phyloP scores from a whole-genome alignment of 2,797 vertebrate species.

The Ctenopoma multispine region DNA sequence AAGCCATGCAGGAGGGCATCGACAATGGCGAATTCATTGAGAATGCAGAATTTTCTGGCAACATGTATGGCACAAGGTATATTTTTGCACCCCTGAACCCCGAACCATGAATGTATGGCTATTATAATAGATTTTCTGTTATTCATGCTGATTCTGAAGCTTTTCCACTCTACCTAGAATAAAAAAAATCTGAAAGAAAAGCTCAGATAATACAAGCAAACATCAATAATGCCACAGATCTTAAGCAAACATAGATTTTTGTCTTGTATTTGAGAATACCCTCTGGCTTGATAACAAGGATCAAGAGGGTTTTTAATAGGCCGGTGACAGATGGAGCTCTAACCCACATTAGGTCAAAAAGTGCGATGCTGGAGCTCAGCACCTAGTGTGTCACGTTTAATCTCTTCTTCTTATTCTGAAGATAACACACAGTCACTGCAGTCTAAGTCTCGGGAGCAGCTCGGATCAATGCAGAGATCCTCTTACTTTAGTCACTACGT shows the following conservation, averaged over 20 bases:
- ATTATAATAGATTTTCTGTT: too few species aligned
- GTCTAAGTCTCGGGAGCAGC: constrained; percentile 45
- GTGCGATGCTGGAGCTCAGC: constrained; percentile 63
- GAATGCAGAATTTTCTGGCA: constrained; percentile 94
- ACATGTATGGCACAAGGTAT: constrained; percentile 97
- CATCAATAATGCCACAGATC: background rate
- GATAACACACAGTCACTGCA: constrained; percentile 38
- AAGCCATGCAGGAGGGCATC: constrained; percentile 91
- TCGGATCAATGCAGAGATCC: constrained; percentile 57
- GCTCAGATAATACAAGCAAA: background rate
- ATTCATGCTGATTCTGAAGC: background rate
- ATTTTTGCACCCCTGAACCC: background rate
- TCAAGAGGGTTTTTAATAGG: constrained; percentile 50
- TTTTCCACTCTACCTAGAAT: background rate
- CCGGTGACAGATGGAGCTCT: constrained; percentile 73
- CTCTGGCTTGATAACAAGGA: constrained; percentile 17
- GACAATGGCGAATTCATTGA: constrained; percentile 92
- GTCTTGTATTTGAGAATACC: constrained; percentile 10
- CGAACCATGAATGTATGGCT: too few species aligned
- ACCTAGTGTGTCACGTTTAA: constrained; percentile 67
- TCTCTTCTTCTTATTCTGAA: constrained; percentile 68
- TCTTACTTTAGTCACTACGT: constrained; percentile 44
- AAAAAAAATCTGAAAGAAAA: background rate
- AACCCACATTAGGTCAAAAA: constrained; percentile 65
- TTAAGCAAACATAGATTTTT: background rate